phyloP scores from a whole-genome alignment of 2,113 vertebrate genomes.

The Ictidomys tridecemlineatus region DNA sequence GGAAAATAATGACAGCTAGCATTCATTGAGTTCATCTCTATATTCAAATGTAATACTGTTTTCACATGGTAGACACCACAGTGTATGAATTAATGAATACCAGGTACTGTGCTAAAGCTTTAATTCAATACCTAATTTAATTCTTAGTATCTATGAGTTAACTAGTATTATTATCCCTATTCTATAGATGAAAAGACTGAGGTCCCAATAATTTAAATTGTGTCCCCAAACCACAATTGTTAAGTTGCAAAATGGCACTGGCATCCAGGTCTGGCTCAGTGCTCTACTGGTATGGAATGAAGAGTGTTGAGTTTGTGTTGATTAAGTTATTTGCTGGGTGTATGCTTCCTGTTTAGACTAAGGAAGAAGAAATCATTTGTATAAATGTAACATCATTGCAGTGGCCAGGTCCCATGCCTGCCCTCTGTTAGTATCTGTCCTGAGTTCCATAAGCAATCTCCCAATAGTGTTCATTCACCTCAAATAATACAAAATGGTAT shows the following conservation, averaged over 20 bases:
- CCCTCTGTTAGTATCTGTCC: background rate
- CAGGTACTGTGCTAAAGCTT: background rate
- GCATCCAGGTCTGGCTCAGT: background rate
- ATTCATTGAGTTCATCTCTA: background rate
- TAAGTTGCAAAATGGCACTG: background rate
- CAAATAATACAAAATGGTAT: background rate
- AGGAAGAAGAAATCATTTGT: background rate
- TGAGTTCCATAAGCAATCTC: background rate
- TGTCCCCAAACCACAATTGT: background rate
- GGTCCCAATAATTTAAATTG: background rate
- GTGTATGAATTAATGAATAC: background rate
- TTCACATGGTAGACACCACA: background rate
- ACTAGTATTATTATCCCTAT: background rate
- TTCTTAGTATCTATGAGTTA: background rate
- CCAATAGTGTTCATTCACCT: background rate
- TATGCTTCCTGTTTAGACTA: constrained; percentile 18
- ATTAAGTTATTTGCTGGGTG: background rate
- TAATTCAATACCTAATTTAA: background rate
- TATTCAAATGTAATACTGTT: background rate
- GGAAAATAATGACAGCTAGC: background rate
- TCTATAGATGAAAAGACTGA: background rate
- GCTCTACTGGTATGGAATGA: background rate
- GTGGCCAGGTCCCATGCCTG: background rate
- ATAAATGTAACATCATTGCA: background rate
- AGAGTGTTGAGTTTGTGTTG: background rate